phyloP scores from a whole-genome alignment of 2,888 invertebrate species.

The Chrysotoxum bicinctum region DNA sequence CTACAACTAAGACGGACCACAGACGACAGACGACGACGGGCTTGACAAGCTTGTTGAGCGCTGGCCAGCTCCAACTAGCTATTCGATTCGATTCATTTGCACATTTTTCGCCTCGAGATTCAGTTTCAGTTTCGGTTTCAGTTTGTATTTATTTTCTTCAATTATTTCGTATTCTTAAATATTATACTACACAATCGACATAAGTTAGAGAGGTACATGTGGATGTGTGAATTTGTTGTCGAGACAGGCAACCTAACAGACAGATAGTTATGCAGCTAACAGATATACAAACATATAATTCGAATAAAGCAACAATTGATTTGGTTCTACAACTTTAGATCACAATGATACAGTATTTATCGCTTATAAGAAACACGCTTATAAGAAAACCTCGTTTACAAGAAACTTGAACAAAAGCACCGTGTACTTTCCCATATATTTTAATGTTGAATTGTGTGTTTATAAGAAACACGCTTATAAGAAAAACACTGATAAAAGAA shows the following conservation, averaged over 20 bases:
- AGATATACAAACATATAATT: conserved; percentile 27
- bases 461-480: no score
- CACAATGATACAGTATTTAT: neutral
- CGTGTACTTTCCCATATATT: no score
- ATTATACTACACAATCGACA: conserved; percentile 12
- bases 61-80: conserved; percentile 13
- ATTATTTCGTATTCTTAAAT: conserved; percentile 60
- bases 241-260: neutral
- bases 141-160: conserved; percentile 60
- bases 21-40: neutral
- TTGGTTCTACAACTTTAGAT: conserved; percentile 35
- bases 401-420: no score
- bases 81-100: conserved; percentile 65
- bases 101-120: conserved; percentile 55
- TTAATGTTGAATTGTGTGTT: no score
- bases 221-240: conserved; percentile 1
- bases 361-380: no score
- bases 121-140: conserved; percentile 17
- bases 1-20: conserved; percentile 4
- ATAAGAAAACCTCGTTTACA: no score
- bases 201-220: conserved; percentile 2
- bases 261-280: conserved; percentile 26
- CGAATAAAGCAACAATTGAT: conserved; percentile 60
- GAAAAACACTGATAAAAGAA: no score
- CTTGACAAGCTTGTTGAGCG: conserved; percentile 8